Evolutionary conservation across 1,140 invertebrate genomes (phyloP).

Genomic region (Dendroctonus valens): DNA sequence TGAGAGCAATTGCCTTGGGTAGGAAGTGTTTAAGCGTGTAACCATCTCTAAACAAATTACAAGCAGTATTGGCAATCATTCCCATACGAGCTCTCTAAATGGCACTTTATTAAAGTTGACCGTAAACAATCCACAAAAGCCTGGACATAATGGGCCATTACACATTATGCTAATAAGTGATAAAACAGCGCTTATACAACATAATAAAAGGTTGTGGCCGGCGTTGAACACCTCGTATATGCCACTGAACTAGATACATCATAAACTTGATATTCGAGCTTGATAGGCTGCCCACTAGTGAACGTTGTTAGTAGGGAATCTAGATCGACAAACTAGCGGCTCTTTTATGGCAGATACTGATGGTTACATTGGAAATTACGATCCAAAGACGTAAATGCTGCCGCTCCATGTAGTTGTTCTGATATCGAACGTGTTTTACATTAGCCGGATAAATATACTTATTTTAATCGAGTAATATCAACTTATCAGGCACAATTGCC

Average conservation of each 20-base stretch:
- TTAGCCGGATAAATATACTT: neutral
- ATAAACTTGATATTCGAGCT: slow-evolving; percentile 26
- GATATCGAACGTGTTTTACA: slow-evolving; percentile 3
- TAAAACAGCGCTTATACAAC: slow-evolving; percentile 25
- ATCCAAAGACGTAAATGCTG: slow-evolving; percentile 18
- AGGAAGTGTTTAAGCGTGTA: no score
- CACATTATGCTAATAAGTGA: slow-evolving; percentile 23
- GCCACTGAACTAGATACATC: slow-evolving; percentile 29
- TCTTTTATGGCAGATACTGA: slow-evolving; percentile 26
- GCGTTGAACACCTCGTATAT: slow-evolving; percentile 25
- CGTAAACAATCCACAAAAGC: slow-evolving; percentile 18
- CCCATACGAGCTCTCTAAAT: no score
- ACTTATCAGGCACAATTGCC: no score
- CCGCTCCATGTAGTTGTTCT: slow-evolving; percentile 6
- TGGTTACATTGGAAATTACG: slow-evolving; percentile 19
- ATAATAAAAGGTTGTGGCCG: slow-evolving; percentile 23
- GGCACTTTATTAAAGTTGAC: slow-evolving; percentile 3
- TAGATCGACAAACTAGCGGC: slow-evolving; percentile 32
- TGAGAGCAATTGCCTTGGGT: no score
- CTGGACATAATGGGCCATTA: slow-evolving; percentile 15
- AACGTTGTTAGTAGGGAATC: slow-evolving; percentile 25
- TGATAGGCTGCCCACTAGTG: slow-evolving; percentile 23
- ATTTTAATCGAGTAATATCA: no score
- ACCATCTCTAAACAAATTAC: no score
- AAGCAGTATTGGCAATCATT: no score